Percentiles rank a stretch among this genome's conserved stretches.
Evolutionary conservation across 2,113 vertebrate species (phyloP).

Genomic region (Uria aalge): DNA sequence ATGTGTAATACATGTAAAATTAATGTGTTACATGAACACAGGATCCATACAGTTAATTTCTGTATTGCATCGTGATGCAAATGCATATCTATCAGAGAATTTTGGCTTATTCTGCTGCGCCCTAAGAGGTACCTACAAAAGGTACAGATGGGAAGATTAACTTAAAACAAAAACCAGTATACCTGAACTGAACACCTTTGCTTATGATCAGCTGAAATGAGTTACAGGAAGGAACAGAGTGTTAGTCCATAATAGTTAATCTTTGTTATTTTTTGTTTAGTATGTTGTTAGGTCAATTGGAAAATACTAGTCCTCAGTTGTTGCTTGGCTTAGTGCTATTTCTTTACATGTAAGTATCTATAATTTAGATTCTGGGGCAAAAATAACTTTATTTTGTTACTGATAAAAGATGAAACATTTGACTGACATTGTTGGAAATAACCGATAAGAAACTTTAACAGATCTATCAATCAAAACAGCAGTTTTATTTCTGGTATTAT

Average conservation of each 20-base stretch:
- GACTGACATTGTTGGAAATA: slow-evolving; percentile 67
- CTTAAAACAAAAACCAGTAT: not conserved
- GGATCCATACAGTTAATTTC: not conserved
- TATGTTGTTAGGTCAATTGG: not conserved
- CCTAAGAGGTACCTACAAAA: not conserved
- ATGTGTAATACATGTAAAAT: not conserved
- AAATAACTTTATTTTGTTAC: slow-evolving; percentile 55
- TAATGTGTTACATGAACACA: not conserved
- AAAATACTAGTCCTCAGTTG: not conserved
- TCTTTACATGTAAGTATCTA: not conserved
- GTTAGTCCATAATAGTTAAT: not conserved
- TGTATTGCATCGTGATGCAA: not conserved
- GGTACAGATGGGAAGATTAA: not conserved
- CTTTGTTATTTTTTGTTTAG: not conserved
- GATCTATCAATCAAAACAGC: slow-evolving; percentile 66
- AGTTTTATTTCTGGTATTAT: slow-evolving; percentile 63
- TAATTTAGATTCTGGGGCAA: slow-evolving; percentile 9
- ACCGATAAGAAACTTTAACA: slow-evolving; percentile 65
- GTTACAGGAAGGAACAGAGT: not conserved
- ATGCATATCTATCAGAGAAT: not conserved
- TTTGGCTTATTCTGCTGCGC: not conserved
- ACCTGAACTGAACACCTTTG: not conserved
- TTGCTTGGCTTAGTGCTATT: not conserved
- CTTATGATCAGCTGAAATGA: not conserved
- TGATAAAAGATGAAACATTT: slow-evolving; percentile 57